Conservation (phyloP, 1,140 invertebrate species). For the Hyphantria cunea region DNA sequence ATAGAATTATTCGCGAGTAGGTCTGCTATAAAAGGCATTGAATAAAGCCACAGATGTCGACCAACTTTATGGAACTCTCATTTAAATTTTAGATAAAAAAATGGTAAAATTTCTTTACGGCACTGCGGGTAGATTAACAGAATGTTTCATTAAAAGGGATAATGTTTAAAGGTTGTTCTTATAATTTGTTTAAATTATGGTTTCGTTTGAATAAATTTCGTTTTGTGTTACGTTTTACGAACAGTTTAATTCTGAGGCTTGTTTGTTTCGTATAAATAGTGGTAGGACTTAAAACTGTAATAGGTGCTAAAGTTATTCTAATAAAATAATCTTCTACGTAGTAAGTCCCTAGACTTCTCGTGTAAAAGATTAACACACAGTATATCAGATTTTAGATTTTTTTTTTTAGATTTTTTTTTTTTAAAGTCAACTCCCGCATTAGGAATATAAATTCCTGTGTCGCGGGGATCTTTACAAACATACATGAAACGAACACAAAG, state of each 20-base stretch:
- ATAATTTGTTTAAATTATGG: neutral
- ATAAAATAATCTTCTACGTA: no score
- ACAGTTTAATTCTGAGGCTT: neutral
- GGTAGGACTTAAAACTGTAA: no score
- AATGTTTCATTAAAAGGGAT: neutral
- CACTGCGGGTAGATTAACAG: slow-evolving; percentile 2
- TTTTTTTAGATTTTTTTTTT: no score
- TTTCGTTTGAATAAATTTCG: neutral
- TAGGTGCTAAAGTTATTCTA: no score
- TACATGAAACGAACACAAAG: no score
- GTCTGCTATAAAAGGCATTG: slow-evolving; percentile 20
- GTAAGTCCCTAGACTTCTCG: no score
- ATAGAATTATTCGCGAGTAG: slow-evolving; percentile 7
- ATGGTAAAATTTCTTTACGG: neutral
- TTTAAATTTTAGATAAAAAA: neutral
- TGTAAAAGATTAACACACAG: no score
- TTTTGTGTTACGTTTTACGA: slow-evolving; percentile 5
- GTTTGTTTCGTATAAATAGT: no score
- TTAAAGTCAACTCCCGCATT: no score
- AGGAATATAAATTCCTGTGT: no score
- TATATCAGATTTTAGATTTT: no score
- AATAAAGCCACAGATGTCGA: slow-evolving; percentile 17
- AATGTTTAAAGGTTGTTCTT: neutral
- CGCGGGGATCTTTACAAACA: no score
- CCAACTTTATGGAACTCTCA: slow-evolving; percentile 2